Conservation (phyloP, 1,140 invertebrate genomes). For the Drosophila melanica region DNA sequence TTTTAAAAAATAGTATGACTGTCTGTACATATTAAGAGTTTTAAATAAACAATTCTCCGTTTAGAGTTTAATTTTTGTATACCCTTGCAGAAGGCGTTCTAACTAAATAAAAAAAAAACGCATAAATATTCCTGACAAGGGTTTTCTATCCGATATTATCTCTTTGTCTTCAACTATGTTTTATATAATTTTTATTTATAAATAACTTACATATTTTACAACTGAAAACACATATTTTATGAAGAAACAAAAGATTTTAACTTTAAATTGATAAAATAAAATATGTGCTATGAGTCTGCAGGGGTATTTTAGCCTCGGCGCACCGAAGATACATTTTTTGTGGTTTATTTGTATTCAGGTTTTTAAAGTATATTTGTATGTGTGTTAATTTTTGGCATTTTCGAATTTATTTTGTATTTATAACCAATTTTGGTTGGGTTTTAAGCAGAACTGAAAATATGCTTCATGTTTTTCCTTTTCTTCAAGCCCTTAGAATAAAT, state of each 20-base stretch:
- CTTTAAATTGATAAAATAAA: no score
- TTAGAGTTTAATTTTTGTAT: background rate
- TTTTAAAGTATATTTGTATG: conserved; percentile 19
- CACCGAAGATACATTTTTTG: conserved; percentile 3
- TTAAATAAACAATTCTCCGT: conserved; percentile 2
- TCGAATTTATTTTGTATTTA: conserved; percentile 43
- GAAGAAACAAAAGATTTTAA: background rate
- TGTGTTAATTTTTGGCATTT: conserved; percentile 27
- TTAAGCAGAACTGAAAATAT: conserved; percentile 65
- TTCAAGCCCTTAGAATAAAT: conserved; percentile 64
- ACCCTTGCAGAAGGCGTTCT: conserved; percentile 19
- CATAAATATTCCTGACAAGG: no score
- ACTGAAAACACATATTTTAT: no score
- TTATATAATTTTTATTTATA: no score
- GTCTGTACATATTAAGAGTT: conserved; percentile 22
- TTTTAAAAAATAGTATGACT: conserved; percentile 5
- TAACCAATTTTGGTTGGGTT: conserved; percentile 57
- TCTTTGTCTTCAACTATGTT: background rate
- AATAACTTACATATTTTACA: no score
- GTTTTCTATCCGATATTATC: background rate
- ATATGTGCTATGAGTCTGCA: background rate
- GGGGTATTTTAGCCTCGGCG: conserved; percentile 17
- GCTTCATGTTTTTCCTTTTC: conserved; percentile 53
- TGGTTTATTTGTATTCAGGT: conserved; percentile 17
- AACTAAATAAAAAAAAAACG: background rate